Evolutionary conservation across 2,888 invertebrate species (phyloP), one percentile per base, ranked within the genome.

Genomic region (Ophion ventricosus): DNA sequence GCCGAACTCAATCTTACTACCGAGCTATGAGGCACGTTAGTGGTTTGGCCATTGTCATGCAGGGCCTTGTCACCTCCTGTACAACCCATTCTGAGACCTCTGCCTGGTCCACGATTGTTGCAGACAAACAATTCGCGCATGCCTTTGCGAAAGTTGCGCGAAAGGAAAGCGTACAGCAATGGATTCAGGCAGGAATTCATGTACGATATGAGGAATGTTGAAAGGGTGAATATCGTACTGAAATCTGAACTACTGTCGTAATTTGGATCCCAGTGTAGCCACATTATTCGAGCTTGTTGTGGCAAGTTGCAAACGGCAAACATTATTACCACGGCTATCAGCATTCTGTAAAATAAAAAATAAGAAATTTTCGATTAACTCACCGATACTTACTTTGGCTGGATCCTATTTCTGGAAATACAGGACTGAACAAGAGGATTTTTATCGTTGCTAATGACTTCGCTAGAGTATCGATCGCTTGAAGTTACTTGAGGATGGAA

Each of bases 161-260:
- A 96, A 75, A 98, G 94, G 92, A 98, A 97, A 3, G 98, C 98
- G 93, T 98, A 98, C 10, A 98, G 95, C 74, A 98, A 94, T 0
- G 98, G 98, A 94, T 98, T 98, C 86, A 98, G 95, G 69, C 97
- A 98, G 23, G 98, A 98, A 94, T 98, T 98, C 93, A 97, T 96
- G 93, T 98, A 98, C 63, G 98, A 96, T 88, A 98, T 95, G 84
- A 98, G 95, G 93, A 97, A 98, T 29, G 98, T 97, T 84, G 97
- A 95, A 0, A 98, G 98, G 11, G 98, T 97, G 84, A 98, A 94
- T 23, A 97, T 94, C 8, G 96, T 96, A 90, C 97, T 96, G 92
- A 97, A 96, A 90, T 96, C 95, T 7, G 91, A 90, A 2, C 85
- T 88, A 17, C 82, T 82, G 76, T 91, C 89, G 82, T 90, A 91